These are phyloP conservation scores for Zaprionus capensis DNA, from an alignment of 1,140 invertebrate genomes.

Conservation along the genomic window DNA sequence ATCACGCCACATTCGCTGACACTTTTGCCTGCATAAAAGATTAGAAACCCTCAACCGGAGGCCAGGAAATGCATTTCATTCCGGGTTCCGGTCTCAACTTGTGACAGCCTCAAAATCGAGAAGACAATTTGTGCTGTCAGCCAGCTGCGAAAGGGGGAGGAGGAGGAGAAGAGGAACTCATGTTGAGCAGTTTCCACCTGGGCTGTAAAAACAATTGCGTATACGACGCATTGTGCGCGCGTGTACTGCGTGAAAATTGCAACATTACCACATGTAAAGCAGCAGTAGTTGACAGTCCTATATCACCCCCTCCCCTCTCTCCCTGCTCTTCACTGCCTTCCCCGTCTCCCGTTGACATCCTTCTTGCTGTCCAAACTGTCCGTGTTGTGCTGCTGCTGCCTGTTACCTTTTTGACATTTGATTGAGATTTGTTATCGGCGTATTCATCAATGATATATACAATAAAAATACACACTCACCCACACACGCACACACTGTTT, in stretches of 20 bases:
- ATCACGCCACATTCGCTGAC: constrained; percentile 15
- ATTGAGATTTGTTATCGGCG: constrained; percentile 84
- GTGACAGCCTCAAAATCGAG: constrained; percentile 67
- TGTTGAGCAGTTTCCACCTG: constrained; percentile 22
- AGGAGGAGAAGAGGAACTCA: not conserved
- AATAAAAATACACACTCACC: constrained; percentile 73
- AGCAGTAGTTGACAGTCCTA: not conserved
- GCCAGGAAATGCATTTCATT: constrained; percentile 35
- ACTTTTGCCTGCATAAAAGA: constrained; percentile 30
- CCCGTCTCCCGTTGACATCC: not conserved
- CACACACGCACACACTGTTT: constrained; percentile 46
- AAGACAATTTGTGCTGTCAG: constrained; percentile 82
- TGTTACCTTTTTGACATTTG: constrained; percentile 84
- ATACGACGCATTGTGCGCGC: constrained; percentile 64
- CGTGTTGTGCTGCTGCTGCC: constrained; percentile 50
- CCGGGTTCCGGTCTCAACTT: constrained; percentile 6
- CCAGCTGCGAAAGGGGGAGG: not conserved
- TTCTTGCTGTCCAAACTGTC: constrained; percentile 38
- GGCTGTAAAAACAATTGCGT: constrained; percentile 74
- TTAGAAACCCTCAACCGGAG: not conserved
- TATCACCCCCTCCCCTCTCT: not conserved
- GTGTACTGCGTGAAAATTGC: constrained; percentile 80
- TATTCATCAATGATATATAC: constrained; percentile 84
- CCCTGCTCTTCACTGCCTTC: not conserved
- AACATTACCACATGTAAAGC: constrained; percentile 72